A percentile compares a stretch with the other conserved stretches of the same genome.
phyloP scores from a whole-genome alignment of 2,113 vertebrate genomes.

The Ictalurus punctatus region DNA sequence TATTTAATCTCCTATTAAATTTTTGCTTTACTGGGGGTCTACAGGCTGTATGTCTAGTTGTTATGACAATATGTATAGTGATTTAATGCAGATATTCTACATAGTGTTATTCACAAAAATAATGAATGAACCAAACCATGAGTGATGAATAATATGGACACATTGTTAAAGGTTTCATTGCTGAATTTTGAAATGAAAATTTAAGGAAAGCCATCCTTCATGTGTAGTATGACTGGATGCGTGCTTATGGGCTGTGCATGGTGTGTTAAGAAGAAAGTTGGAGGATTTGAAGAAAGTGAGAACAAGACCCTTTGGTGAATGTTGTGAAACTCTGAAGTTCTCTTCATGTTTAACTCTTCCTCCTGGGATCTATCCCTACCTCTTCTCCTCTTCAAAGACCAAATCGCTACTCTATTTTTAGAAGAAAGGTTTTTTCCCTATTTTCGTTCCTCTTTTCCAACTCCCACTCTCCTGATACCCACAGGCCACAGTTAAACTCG shows the following conservation, averaged over 20 bases:
- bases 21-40: background rate
- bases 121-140: background rate
- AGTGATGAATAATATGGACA: background rate
- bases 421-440: slow-evolving; percentile 39
- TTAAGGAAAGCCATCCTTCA: background rate
- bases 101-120: background rate
- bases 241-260: slow-evolving; percentile 4
- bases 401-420: slow-evolving; percentile 41
- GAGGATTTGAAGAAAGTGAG: slow-evolving; percentile 1
- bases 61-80: background rate
- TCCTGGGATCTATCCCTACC: slow-evolving; percentile 45
- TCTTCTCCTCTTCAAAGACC: slow-evolving; percentile 52
- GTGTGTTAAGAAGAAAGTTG: slow-evolving; percentile 19
- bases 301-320: slow-evolving; percentile 10
- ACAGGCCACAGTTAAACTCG: slow-evolving; percentile 48
- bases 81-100: background rate
- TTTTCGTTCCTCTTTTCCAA: slow-evolving; percentile 35
- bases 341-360: slow-evolving; percentile 45
- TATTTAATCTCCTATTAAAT: background rate
- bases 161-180: background rate
- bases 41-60: background rate
- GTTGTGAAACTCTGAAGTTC: slow-evolving; percentile 46
- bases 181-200: background rate
- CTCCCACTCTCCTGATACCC: slow-evolving; percentile 43
- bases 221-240: background rate